A percentile compares a stretch with the other conserved stretches of the same genome.
Conservation (phyloP, 2,113 vertebrate genomes). For the Heloderma charlesbogerti region DNA sequence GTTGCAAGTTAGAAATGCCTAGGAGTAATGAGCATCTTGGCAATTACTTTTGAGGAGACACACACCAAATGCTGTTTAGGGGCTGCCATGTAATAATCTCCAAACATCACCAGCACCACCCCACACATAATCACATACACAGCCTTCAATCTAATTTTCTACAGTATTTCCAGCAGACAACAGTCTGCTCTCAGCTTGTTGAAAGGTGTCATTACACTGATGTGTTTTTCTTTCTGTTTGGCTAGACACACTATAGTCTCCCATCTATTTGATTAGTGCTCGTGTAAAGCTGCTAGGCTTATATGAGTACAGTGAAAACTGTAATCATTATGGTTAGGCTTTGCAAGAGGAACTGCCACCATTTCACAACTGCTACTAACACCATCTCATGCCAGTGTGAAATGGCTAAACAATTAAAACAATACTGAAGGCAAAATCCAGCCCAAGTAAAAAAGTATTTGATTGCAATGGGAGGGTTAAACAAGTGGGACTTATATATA, state of each 20-base stretch:
- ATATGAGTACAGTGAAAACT: background rate
- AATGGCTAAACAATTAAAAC: background rate
- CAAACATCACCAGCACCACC: background rate
- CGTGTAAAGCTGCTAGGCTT: background rate
- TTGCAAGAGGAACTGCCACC: background rate
- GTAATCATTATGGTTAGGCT: background rate
- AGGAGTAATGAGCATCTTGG: conserved; percentile 29
- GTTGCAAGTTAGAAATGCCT: conserved; percentile 58
- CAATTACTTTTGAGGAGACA: background rate
- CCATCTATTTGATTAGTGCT: background rate
- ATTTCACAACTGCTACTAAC: background rate
- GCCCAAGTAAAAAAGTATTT: too few species aligned
- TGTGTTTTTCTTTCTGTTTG: background rate
- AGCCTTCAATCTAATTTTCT: background rate
- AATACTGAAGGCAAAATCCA: background rate
- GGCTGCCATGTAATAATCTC: background rate
- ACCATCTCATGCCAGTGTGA: background rate
- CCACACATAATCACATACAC: background rate
- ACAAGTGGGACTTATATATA: background rate
- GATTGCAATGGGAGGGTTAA: background rate
- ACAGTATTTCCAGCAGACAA: background rate
- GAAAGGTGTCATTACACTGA: background rate
- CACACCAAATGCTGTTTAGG: background rate
- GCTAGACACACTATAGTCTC: background rate
- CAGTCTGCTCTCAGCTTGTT: background rate